Percentiles rank a stretch among this genome's conserved stretches.
Conservation (phyloP, 2,888 invertebrate species). For the Trichopoda pennipes region DNA sequence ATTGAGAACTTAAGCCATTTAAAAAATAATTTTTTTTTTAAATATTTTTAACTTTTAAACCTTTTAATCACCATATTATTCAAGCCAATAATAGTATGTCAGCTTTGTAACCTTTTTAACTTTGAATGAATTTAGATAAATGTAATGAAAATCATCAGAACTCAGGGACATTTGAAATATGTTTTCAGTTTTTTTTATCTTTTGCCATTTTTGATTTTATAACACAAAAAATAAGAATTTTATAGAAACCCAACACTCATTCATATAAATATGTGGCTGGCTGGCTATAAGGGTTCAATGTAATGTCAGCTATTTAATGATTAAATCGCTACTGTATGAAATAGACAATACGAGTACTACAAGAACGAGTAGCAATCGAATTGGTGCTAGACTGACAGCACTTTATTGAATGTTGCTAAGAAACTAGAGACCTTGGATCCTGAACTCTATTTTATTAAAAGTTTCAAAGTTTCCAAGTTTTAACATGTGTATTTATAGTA, state of each 20-base stretch:
- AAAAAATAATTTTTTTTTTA: too few relatives aligned
- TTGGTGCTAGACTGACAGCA: conserved; percentile 33
- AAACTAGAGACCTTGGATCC: conserved; percentile 63
- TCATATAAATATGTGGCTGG: not conserved
- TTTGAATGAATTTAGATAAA: conserved; percentile 18
- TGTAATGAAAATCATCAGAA: conserved; percentile 36
- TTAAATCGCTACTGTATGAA: conserved; percentile 70
- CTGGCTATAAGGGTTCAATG: conserved; percentile 67
- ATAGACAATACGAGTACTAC: conserved; percentile 20
- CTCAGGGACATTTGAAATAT: conserved; percentile 52
- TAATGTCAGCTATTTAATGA: conserved; percentile 68
- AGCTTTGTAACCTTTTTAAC: conserved; percentile 24
- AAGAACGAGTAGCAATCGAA: conserved; percentile 32
- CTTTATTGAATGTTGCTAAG: conserved; percentile 47
- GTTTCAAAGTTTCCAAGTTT: conserved; percentile 18
- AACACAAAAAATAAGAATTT: too few relatives aligned
- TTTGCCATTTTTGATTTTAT: not conserved
- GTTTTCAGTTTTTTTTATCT: conserved; percentile 2
- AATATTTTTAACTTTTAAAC: too few relatives aligned
- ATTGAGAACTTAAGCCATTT: too few relatives aligned
- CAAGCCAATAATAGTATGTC: not conserved
- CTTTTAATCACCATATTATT: too few relatives aligned
- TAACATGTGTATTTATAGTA: not conserved
- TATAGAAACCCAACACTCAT: conserved; percentile 45
- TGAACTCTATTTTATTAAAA: conserved; percentile 59